Conservation (phyloP, 2,113 vertebrate genomes). For the Phasianus colchicus region DNA sequence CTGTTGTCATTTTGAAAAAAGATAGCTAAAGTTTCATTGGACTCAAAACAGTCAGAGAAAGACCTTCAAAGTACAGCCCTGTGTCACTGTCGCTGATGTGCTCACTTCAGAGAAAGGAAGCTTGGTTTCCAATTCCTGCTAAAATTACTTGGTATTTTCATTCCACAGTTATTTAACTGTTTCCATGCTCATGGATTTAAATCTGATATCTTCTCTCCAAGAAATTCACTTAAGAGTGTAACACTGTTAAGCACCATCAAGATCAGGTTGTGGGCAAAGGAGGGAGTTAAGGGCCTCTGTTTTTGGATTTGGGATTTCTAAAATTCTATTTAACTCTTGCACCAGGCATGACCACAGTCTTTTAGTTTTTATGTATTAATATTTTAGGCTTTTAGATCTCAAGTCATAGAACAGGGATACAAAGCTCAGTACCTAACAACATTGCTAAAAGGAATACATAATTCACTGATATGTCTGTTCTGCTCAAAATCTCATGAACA, state of each 20-base stretch:
- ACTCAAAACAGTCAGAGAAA: not conserved
- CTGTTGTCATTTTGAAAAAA: not conserved
- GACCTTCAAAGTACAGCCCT: not conserved
- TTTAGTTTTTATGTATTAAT: not conserved
- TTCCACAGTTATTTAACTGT: not conserved
- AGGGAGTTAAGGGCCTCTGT: fast-evolving
- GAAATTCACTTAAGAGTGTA: not conserved
- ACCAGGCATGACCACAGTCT: not conserved
- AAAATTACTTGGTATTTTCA: not conserved
- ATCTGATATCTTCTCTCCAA: not conserved
- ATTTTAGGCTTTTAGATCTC: not conserved
- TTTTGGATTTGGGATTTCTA: not conserved
- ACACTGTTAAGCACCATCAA: not conserved
- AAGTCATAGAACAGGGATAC: not conserved
- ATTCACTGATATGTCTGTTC: not conserved
- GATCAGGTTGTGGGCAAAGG: fast-evolving
- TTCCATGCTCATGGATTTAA: not conserved
- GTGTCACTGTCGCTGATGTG: not conserved
- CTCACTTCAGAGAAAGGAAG: not conserved
- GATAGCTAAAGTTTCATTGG: not conserved
- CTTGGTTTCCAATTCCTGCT: not conserved
- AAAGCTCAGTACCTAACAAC: not conserved
- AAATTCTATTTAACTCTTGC: not conserved
- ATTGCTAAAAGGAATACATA: not conserved
- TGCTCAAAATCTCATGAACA: not conserved